These are phyloP conservation scores for Polyploca ridens DNA, from an alignment of 2,888 invertebrate genomes.

Conservation along the genomic window DNA sequence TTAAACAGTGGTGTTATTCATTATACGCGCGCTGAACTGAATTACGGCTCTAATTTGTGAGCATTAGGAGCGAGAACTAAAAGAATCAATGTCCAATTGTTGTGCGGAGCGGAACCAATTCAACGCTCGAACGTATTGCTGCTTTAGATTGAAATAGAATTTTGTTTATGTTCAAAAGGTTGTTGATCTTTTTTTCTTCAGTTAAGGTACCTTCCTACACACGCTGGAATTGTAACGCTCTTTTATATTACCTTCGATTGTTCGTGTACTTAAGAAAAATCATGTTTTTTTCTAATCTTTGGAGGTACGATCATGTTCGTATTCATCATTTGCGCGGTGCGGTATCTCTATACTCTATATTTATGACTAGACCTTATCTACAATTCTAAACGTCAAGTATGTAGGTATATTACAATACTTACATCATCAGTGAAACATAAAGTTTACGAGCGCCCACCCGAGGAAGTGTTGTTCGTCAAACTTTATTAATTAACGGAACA, in stretches of 20 bases:
- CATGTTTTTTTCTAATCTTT: neutral
- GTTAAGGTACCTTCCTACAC: constrained; percentile 19
- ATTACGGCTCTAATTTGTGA: constrained; percentile 55
- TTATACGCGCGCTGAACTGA: constrained; percentile 38
- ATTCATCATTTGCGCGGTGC: neutral
- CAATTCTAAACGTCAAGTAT: neutral
- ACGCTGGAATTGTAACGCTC: constrained; percentile 17
- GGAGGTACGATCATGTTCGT: neutral
- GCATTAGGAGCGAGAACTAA: constrained; percentile 40
- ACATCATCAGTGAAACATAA: constrained; percentile 12
- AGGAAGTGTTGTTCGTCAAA: constrained; percentile 23
- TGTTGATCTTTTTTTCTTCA: constrained; percentile 43
- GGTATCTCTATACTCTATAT: neutral
- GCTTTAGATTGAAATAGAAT: constrained; percentile 53
- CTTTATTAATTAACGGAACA: constrained; percentile 37
- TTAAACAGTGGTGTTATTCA: constrained; percentile 56
- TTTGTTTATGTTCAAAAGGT: constrained; percentile 49
- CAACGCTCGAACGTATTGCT: constrained; percentile 35
- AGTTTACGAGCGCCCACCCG: constrained; percentile 4
- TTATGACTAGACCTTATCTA: neutral
- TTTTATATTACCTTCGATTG: constrained; percentile 1
- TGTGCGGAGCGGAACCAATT: constrained; percentile 56
- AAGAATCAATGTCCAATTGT: constrained; percentile 37
- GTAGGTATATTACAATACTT: neutral
- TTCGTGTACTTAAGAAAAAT: constrained; percentile 17